Evolutionary conservation across 2,797 vertebrate species (phyloP).

Genomic region (Poeciliopsis gracilis): DNA sequence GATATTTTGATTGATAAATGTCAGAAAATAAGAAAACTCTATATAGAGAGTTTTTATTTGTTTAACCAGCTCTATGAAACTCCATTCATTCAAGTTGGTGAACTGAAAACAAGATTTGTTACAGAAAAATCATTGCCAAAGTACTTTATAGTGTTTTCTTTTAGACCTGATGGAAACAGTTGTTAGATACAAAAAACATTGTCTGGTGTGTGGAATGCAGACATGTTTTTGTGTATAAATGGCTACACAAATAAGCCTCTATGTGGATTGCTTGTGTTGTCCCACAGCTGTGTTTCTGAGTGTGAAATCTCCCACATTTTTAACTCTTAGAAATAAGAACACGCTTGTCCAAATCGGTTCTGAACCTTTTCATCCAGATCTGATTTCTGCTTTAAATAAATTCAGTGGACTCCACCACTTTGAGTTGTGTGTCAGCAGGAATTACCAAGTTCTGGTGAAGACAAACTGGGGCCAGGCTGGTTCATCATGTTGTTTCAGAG

Average conservation of each 20-base stretch:
- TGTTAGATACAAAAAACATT: conserved; percentile 22
- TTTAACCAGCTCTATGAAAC: not conserved
- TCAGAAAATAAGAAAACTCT: not conserved
- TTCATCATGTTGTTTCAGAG: conserved; percentile 51
- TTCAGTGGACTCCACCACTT: conserved; percentile 10
- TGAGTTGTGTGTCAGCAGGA: conserved; percentile 12
- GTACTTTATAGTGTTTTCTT: not conserved
- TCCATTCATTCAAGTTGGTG: not conserved
- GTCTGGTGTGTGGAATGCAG: conserved; percentile 59
- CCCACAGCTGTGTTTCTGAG: conserved; percentile 48
- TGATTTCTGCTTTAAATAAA: conserved; percentile 6
- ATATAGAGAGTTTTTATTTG: not conserved
- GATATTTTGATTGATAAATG: not conserved
- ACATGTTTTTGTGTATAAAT: conserved; percentile 60
- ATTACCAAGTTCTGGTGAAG: conserved; percentile 39
- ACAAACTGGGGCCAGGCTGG: conserved; percentile 19
- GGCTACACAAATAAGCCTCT: conserved; percentile 63
- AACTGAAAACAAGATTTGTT: not conserved
- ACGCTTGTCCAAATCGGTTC: conserved; percentile 17
- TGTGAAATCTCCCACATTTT: conserved; percentile 25
- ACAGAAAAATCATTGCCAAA: not conserved
- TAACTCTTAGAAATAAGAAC: conserved; percentile 29
- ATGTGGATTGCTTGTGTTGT: conserved; percentile 40
- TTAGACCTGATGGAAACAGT: not conserved
- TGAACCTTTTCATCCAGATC: conserved; percentile 2